Percentiles rank a stretch among this genome's conserved stretches.
phyloP scores from a whole-genome alignment of 2,888 invertebrate species.

The Caradrina kadenii region DNA sequence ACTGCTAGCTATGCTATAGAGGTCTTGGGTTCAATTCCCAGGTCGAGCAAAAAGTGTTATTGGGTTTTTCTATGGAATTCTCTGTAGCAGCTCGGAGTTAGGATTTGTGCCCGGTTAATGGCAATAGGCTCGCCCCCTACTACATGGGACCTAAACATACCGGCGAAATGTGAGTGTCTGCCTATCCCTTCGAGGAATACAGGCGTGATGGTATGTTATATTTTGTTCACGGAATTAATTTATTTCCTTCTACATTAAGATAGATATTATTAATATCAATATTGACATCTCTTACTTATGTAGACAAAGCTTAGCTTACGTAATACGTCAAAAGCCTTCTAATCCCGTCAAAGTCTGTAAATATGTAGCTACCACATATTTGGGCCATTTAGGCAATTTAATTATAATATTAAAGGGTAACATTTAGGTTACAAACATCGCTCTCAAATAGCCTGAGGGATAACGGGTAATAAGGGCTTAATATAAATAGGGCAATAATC shows the following conservation, averaged over 20 bases:
- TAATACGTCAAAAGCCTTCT: constrained; percentile 44
- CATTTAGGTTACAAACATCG: constrained; percentile 17
- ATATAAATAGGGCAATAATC: constrained; percentile 1
- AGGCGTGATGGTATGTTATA: too few relatives aligned
- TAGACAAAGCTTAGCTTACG: neutral
- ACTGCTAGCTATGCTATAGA: too few relatives aligned
- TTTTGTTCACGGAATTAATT: constrained; percentile 6
- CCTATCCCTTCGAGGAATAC: too few relatives aligned
- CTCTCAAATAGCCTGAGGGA: constrained; percentile 2
- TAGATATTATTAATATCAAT: neutral
- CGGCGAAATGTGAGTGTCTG: too few relatives aligned
- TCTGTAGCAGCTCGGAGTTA: too few relatives aligned
- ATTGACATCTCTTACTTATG: neutral
- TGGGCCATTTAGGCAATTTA: constrained; percentile 15
- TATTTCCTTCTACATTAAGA: neutral
- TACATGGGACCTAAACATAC: too few relatives aligned
- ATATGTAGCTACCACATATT: constrained; percentile 24
- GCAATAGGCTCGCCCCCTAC: too few relatives aligned
- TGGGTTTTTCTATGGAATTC: too few relatives aligned
- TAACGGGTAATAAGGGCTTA: neutral
- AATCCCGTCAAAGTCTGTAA: constrained; percentile 35
- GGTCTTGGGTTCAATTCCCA: too few relatives aligned
- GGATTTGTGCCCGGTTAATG: too few relatives aligned
- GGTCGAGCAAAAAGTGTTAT: too few relatives aligned
- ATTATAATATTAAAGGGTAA: constrained; percentile 38